Conservation (phyloP, 2,797 vertebrate species). For the Urocyon cinereoargenteus region DNA sequence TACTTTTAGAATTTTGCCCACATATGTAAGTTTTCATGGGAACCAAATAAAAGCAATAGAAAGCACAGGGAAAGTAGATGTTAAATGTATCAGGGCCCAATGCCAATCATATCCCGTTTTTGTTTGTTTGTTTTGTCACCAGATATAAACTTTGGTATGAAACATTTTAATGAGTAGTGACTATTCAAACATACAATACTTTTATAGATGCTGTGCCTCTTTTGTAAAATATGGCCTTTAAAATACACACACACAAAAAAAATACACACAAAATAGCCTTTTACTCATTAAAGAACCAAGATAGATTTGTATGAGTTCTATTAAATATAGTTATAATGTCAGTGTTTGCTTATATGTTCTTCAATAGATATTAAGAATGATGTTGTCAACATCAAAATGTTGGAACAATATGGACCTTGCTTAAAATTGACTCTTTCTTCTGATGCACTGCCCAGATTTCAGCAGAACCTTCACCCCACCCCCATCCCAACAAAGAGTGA, state of each 20-base stretch:
- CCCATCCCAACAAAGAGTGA: neutral
- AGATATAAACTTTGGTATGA: neutral
- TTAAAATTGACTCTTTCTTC: slow-evolving; percentile 39
- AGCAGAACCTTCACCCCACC: neutral
- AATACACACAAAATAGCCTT: neutral
- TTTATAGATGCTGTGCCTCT: neutral
- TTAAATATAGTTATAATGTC: slow-evolving; percentile 28
- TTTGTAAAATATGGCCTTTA: slow-evolving; percentile 21
- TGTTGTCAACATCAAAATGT: slow-evolving; percentile 11
- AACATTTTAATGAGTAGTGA: neutral
- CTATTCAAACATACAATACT: neutral
- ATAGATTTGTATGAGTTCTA: slow-evolving; percentile 38
- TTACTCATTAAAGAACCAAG: slow-evolving; percentile 27
- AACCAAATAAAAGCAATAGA: slow-evolving; percentile 36
- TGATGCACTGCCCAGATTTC: neutral
- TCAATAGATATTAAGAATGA: slow-evolving; percentile 21
- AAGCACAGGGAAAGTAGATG: neutral
- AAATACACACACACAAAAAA: neutral
- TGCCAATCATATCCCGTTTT: neutral
- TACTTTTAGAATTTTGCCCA: slow-evolving; percentile 5
- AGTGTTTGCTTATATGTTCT: slow-evolving; percentile 32
- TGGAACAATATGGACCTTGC: neutral
- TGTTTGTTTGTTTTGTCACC: neutral
- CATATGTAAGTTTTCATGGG: neutral
- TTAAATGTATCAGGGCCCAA: neutral